Base-by-base conservation (phyloP, 2,888 invertebrate genomes). In the Eretmocerus hayati region DNA sequence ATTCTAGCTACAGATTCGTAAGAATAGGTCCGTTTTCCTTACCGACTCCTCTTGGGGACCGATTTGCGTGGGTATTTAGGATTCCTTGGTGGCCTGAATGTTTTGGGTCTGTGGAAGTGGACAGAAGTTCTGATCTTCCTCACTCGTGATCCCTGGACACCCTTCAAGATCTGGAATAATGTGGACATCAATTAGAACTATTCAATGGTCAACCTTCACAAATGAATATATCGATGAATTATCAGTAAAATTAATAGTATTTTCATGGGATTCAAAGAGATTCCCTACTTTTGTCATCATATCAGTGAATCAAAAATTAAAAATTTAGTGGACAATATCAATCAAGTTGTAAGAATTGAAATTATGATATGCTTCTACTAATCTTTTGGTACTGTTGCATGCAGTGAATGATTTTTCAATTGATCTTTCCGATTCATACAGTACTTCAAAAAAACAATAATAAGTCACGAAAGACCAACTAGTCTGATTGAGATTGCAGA, bases 21-120 rank as follows among this genome's bases (percentile, higher is more conserved):
- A n/a, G n/a, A n/a, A n/a, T n/a, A n/a, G n/a, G n/a, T n/a, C n/a
- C n/a, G 15, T 16, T 39, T 8, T 26, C 42, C 77, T 75, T 72
- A 89, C 90, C 93, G 86, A 74, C 87, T 90, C 71, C 93, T 84
- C 67, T 83, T 87, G 8, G 96, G 94, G 45, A 94, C 88, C 50
- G 93, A 91, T 75, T 92, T 94, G 71, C 93, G 85, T 3, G 94
- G 90, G 72, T 94, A 99, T 74, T 92, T 95, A 1, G 97, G 97
- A 55, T 86, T 83, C 63, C 96, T 83, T 11, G 90, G 87, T 52
- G 93, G 84, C 66, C 85, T 84, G 74, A 95, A 84, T 37, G 97
- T 97, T 67, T 87, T 90, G 13, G 97, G 99, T 56, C 93, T 81
- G 65, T 86, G 87, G 83, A 99, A 99, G 68, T 92, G 92, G 58